These are phyloP conservation scores for Albula goreensis DNA, from an alignment of 2,113 vertebrate species.

Conservation along the genomic window DNA sequence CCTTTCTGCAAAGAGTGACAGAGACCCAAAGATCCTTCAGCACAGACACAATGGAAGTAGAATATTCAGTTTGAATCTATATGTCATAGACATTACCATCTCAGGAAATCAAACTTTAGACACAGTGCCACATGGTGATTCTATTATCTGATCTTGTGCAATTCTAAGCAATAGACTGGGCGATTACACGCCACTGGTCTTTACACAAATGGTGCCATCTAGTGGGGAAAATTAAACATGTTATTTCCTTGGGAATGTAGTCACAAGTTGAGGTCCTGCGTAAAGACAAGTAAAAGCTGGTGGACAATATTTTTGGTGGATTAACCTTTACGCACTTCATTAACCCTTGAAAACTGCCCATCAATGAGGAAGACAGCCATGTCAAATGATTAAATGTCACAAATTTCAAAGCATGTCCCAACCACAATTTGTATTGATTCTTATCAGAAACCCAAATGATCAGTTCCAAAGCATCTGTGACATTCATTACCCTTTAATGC, in stretches of 20 bases:
- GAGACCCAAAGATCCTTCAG: neutral
- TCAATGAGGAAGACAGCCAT: neutral
- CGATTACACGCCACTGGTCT: neutral
- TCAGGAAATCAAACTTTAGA: neutral
- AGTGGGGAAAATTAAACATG: slow-evolving; percentile 34
- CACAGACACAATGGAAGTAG: neutral
- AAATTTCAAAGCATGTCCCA: neutral
- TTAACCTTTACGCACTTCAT: neutral
- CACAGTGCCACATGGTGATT: neutral
- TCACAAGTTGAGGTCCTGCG: too few species aligned
- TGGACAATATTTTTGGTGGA: neutral
- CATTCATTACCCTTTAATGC: too few species aligned
- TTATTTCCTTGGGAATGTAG: neutral
- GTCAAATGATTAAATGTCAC: neutral
- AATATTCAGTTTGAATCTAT: neutral
- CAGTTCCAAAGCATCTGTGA: too few species aligned
- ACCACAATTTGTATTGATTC: neutral
- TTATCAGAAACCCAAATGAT: too few species aligned
- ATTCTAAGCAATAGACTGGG: neutral
- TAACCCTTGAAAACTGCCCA: neutral
- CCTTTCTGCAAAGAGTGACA: slow-evolving; percentile 65
- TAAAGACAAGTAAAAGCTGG: too few species aligned
- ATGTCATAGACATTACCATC: neutral
- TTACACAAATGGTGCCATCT: slow-evolving; percentile 48
- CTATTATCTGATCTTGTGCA: neutral